Evolutionary conservation across 1,140 invertebrate species (phyloP).

Genomic region (Ceratina japonica): DNA sequence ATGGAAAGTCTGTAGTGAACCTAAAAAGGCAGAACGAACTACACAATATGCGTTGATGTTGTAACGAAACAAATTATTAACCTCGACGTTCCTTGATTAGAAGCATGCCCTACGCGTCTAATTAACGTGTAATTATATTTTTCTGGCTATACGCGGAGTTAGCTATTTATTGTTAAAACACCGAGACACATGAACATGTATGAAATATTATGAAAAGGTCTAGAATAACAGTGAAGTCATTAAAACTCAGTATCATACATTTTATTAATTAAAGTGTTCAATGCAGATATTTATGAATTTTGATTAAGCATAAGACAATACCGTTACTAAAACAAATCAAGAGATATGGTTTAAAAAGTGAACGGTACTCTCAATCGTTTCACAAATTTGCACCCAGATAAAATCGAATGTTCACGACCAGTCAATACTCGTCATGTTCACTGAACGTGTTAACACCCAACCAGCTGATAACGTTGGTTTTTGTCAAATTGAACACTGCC

Average conservation of each 20-base stretch:
- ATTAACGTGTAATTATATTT: background rate
- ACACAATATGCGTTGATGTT: too few species aligned
- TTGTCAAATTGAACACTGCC: background rate
- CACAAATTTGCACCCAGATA: too few species aligned
- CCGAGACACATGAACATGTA: background rate
- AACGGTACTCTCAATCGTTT: background rate
- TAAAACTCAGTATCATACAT: too few species aligned
- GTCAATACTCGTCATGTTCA: background rate
- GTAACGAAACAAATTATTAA: background rate
- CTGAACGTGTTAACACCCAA: background rate
- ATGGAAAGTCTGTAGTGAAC: too few species aligned
- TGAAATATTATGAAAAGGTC: background rate
- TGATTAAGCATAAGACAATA: too few species aligned
- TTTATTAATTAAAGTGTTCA: too few species aligned
- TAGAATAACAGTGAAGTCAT: too few species aligned
- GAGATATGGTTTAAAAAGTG: background rate
- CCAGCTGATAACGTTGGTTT: background rate
- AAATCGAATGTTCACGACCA: background rate
- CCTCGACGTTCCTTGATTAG: background rate
- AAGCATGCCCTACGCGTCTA: background rate
- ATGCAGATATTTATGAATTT: too few species aligned
- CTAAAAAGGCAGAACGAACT: too few species aligned
- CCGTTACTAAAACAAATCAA: too few species aligned
- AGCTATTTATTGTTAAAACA: too few species aligned
- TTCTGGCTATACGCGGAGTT: background rate